Conservation (phyloP, 2,888 invertebrate species). For the Agonopterix subpropinquella region DNA sequence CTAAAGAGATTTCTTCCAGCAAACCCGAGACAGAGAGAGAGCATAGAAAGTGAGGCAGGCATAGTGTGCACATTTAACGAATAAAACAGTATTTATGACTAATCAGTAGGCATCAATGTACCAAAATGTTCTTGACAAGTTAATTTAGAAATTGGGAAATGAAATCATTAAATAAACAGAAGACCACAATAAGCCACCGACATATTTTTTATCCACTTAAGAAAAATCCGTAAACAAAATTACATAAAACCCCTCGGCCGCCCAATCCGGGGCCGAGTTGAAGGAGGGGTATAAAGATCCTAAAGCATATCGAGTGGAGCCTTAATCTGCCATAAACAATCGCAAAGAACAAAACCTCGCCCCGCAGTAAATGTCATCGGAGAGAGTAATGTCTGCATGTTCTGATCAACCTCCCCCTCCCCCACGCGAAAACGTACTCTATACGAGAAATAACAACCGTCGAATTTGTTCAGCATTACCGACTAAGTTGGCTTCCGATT, state of each 20-base stretch:
- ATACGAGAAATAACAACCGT: conserved; percentile 2
- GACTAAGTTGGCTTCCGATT: background rate
- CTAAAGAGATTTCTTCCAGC: too few relatives aligned
- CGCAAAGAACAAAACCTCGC: conserved; percentile 45
- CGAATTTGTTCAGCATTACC: background rate
- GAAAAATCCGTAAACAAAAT: conserved; percentile 42
- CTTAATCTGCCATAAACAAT: conserved; percentile 60
- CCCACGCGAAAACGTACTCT: conserved; percentile 8
- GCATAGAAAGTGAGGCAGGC: too few relatives aligned
- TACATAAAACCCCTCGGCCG: conserved; percentile 26
- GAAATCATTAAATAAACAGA: too few relatives aligned
- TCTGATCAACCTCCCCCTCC: conserved; percentile 25
- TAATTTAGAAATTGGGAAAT: too few relatives aligned
- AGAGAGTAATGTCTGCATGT: conserved; percentile 48
- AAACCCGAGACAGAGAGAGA: too few relatives aligned
- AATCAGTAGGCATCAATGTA: too few relatives aligned
- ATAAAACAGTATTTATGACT: too few relatives aligned
- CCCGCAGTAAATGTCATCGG: conserved; percentile 52
- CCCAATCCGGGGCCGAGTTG: too few relatives aligned
- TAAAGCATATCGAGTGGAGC: conserved; percentile 40
- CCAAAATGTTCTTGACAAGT: too few relatives aligned
- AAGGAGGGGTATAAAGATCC: conserved; percentile 35
- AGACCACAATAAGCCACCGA: conserved; percentile 25
- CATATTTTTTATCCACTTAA: conserved; percentile 48
- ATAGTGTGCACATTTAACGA: too few relatives aligned